Evolutionary conservation across 2,797 vertebrate genomes (phyloP), one percentile per base, ranked within the genome.

Genomic region (Decapterus maruadsi): DNA sequence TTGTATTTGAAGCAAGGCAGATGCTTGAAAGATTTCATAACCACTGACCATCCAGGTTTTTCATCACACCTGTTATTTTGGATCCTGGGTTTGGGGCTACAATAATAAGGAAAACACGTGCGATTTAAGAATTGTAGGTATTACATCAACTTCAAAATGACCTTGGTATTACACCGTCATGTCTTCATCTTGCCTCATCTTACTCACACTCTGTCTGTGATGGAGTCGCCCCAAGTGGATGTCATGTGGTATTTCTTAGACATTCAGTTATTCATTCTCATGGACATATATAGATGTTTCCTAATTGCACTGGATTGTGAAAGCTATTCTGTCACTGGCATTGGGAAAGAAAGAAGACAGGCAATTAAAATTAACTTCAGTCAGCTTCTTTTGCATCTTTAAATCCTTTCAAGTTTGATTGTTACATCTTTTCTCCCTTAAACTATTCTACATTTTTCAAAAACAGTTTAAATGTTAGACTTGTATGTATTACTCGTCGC

Each of bases 151-250:
- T 77, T 69, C 57, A 20, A 62, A 76, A 42, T 36, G 68, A 46
- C 67, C 40, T 71, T 56, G 13, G 36, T 68, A 36, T 65, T 67
- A 54, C 66, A 73, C 64, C 66, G 70, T 60, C 43, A 50, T 60
- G 43, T 69, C 56, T 68, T 63, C 54, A 51, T 31, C 67, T 66
- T 80, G 68, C 42, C 57, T 78, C 74, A 59, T 65, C 53, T 42
- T 51, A 31, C 36, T 53, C 22, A 54, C 20, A 38, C 50, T 64
- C 53, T 62, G 59, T 64, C 53, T 62, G 59, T 40, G 60, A 53
- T 51, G 31, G 42, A 46, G 53, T 38, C 0, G 38, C 61, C 61
- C 55, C n/a, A 46, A 36, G 6, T 36, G 19, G n/a, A 68, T 34
- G 29, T 31, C 13, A 10, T 38, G 38, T 20, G 11, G 67, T 54